Percentiles rank a stretch among this genome's conserved stretches.
Evolutionary conservation across 2,888 invertebrate species (phyloP).

Genomic region (Noctua janthina): DNA sequence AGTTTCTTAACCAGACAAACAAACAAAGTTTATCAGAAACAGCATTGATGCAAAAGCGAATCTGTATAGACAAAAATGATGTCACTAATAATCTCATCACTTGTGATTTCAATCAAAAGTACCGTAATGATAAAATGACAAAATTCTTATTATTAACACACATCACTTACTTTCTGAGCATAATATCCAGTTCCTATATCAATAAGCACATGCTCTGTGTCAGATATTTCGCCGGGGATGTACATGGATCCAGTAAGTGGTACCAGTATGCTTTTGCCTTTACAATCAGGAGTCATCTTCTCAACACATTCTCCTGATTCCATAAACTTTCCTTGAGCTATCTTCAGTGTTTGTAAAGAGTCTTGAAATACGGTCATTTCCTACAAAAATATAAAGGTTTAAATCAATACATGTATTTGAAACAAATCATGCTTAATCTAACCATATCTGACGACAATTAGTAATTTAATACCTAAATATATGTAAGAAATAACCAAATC

Average conservation of each 20-base stretch:
- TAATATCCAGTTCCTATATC: slow-evolving; percentile 99
- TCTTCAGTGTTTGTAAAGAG: slow-evolving; percentile 96
- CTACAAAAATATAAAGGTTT: slow-evolving; percentile 82
- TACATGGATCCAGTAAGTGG: slow-evolving; percentile 99
- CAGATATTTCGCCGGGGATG: slow-evolving; percentile 96
- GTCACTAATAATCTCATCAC: not conserved
- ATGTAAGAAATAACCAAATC: not conserved
- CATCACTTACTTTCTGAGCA: slow-evolving; percentile 94
- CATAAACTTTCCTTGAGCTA: slow-evolving; percentile 97
- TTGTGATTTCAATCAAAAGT: not conserved
- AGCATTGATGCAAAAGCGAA: not conserved
- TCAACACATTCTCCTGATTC: slow-evolving; percentile 96
- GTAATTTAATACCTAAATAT: not conserved
- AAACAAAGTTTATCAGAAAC: not conserved
- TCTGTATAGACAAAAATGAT: not conserved
- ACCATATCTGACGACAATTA: not conserved
- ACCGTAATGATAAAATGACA: not conserved
- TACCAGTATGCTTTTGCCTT: slow-evolving; percentile 96
- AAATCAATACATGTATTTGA: not conserved
- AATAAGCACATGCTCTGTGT: slow-evolving; percentile 96
- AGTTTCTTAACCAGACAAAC: not conserved
- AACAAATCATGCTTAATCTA: slow-evolving; percentile 1
- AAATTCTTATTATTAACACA: not conserved
- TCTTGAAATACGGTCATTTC: slow-evolving; percentile 97
- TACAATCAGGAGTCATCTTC: slow-evolving; percentile 93